Evolutionary conservation across 2,888 invertebrate species (phyloP), one percentile per base, ranked within the genome.

Genomic region (Sminthurides aquaticus): DNA sequence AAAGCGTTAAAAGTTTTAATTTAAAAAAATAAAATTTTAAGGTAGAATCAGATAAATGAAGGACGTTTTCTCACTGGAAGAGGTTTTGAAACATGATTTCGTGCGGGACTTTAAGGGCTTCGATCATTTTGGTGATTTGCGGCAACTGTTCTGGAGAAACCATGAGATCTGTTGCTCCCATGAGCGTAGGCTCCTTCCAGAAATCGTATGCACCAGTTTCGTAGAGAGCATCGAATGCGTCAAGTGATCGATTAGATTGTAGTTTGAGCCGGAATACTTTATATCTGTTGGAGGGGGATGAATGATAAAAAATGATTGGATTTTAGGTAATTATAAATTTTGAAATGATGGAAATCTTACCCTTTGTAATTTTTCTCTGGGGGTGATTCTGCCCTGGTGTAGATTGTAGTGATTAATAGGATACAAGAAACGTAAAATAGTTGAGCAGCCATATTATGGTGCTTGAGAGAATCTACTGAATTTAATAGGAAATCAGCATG

Each of bases 141-240:
- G 56, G 25, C 3, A 64, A 22, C 11, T 65, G 65, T 11, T 34
- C 26, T 15, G 56, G 57, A 15, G 63, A 65, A 3, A 72, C 69
- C 26, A 70, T 63, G 2, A 91, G 79, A 76, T 91, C 90, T 0
- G 86, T 85, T 3, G 86, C 81, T 74, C 77, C 78, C 66, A 81
- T 81, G 54, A 80, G 78, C 57, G 80, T 78, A 0, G 85, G 84
- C 2, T 81, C 81, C 26, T 82, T 82, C 78, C 86, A 84, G 79
- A 86, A 86, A 72, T 84, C 83, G 60, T 29, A 63, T 8, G 22
- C 15, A 8, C 63, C 63, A 11, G 20, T 49, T 15, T 57, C 25
- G 3, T 63, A 22, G 49, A 63, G 49, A 1, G 49, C 49, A 52
- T 48, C 49, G 28, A 63, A 43, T 1, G 63, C 63, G 3, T 57